Conservation (phyloP, 2,113 vertebrate species). For the Trochalopteron elliotii region DNA sequence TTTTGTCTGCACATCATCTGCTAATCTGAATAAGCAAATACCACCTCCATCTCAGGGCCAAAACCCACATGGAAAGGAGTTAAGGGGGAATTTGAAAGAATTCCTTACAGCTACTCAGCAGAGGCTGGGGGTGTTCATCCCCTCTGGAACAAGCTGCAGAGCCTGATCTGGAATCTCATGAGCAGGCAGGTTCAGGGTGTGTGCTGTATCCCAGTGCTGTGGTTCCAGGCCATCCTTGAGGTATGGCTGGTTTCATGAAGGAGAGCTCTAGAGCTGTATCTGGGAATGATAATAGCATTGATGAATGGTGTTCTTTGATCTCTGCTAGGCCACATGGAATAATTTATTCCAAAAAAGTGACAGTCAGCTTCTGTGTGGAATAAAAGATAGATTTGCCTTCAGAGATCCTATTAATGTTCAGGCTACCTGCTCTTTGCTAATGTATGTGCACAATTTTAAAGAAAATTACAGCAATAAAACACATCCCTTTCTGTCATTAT, state of each 20-base stretch:
- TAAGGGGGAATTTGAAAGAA: neutral
- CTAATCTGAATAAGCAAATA: conserved; percentile 13
- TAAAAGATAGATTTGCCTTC: neutral
- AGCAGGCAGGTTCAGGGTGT: neutral
- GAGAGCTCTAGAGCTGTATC: neutral
- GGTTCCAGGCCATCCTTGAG: neutral
- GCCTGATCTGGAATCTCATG: neutral
- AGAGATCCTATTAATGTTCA: neutral
- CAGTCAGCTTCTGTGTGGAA: neutral
- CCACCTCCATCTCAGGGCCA: neutral
- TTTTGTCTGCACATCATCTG: neutral
- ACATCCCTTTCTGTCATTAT: neutral
- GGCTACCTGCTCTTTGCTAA: neutral
- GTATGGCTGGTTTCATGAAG: neutral
- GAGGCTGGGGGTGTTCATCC: neutral
- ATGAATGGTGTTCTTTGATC: neutral
- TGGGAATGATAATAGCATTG: neutral
- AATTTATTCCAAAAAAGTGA: neutral
- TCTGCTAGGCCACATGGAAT: neutral
- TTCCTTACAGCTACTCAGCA: neutral
- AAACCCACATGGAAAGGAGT: neutral
- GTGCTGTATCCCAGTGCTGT: neutral
- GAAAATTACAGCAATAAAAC: neutral
- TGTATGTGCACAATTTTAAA: neutral
- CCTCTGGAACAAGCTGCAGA: neutral